These are phyloP conservation scores for Astropecten irregularis DNA, from an alignment of 53 echinoderm and acorn worm species.

Conservation along the genomic window DNA sequence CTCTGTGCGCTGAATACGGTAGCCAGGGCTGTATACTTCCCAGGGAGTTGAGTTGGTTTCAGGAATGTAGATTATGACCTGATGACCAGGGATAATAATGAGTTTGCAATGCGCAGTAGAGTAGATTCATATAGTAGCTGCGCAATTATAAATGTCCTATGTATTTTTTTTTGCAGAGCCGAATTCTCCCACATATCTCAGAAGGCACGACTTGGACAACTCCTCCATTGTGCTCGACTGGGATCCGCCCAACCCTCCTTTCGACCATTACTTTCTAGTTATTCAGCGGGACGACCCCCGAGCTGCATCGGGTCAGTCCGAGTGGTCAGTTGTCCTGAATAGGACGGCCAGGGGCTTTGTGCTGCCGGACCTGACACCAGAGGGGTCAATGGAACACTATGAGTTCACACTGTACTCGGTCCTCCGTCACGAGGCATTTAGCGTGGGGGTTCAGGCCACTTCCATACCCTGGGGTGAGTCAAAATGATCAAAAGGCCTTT, in stretches of 20 bases:
- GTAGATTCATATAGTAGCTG: no score
- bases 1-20: no score
- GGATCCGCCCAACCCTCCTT: conserved; percentile 23
- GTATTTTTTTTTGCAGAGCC: no score
- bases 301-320: background rate
- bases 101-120: no score
- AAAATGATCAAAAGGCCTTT: no score
- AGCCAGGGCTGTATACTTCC: no score
- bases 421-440: conserved; percentile 1
- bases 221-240: conserved; percentile 30
- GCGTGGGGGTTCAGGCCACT: conserved; percentile 5
- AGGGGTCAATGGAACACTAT: background rate
- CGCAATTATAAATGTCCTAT: no score
- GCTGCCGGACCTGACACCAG: background rate
- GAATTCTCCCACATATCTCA: conserved; percentile 2
- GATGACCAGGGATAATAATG: no score
- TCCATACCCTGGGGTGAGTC: conserved; percentile 28
- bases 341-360: conserved; percentile 28
- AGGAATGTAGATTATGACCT: no score
- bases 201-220: conserved; percentile 9
- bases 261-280: conserved; percentile 42
- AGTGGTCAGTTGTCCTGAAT: conserved; percentile 20
- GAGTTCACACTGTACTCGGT: conserved; percentile 27
- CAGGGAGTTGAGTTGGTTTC: no score
- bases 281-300: conserved; percentile 26